These are phyloP conservation scores for Wiebesia pumilae DNA, from an alignment of 1,140 invertebrate genomes.

Conservation along the genomic window DNA sequence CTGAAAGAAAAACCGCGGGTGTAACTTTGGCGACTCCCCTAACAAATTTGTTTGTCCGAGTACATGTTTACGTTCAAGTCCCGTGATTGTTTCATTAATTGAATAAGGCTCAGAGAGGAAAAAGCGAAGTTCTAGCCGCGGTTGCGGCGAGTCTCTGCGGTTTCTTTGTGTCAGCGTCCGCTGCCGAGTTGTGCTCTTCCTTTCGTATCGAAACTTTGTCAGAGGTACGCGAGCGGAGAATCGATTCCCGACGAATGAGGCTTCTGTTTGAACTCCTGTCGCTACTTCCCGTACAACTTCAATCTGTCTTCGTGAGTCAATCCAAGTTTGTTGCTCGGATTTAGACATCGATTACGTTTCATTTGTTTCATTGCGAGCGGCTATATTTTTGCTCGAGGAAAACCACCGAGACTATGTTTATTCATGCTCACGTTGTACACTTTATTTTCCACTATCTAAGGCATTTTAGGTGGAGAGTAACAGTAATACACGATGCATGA, in stretches of 20 bases:
- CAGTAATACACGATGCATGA: too few relatives aligned
- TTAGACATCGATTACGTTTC: not conserved
- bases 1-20: too few relatives aligned
- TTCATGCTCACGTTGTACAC: not conserved
- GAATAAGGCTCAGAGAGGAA: not conserved
- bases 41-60: not conserved
- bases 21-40: not conserved
- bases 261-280: not conserved
- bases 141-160: slow-evolving; percentile 43
- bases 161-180: slow-evolving; percentile 51
- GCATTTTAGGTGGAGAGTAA: too few relatives aligned
- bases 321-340: not conserved
- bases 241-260: not conserved
- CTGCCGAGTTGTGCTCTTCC: not conserved
- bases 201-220: slow-evolving; percentile 31
- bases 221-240: slow-evolving; percentile 12
- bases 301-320: too few relatives aligned
- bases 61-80: not conserved
- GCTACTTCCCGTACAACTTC: not conserved
- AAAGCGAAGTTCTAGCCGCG: not conserved
- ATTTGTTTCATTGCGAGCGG: not conserved
- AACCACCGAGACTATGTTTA: too few relatives aligned
- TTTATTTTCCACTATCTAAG: too few relatives aligned
- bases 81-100: slow-evolving; percentile 32
- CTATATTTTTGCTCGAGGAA: not conserved